Evolutionary conservation across 2,797 vertebrate species (phyloP).

Genomic region (Mergus octosetaceus): DNA sequence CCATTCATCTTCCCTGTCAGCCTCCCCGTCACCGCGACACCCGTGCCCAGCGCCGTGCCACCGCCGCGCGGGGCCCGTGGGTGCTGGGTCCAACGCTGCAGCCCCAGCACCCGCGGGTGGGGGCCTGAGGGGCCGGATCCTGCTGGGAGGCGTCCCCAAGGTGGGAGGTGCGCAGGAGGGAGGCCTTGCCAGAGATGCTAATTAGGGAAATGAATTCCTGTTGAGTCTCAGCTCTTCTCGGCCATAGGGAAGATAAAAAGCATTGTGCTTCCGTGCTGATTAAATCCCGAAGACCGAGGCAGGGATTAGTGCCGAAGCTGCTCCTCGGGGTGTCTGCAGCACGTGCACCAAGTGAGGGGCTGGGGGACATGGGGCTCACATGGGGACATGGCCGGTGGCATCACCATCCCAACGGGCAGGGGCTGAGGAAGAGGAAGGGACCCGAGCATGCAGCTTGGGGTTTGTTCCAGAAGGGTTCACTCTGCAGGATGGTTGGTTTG

Average conservation of each 20-base stretch:
- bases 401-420: fast-evolving
- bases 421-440: neutral
- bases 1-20: conserved; percentile 83
- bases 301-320: neutral
- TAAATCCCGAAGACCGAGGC: conserved; percentile 15
- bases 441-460: neutral
- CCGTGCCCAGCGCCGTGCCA: neutral
- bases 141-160: neutral
- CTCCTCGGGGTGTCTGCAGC: neutral
- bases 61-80: neutral
- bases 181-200: conserved; percentile 25
- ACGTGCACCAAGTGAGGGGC: fast-evolving
- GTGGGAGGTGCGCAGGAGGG: neutral
- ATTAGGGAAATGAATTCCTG: conserved; percentile 71
- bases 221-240: conserved; percentile 5
- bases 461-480: neutral
- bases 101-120: neutral
- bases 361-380: neutral
- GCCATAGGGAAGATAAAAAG: neutral
- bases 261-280: conserved; percentile 2
- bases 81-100: neutral
- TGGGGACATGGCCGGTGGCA: fast-evolving
- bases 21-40: fast-evolving
- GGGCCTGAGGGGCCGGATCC: neutral
- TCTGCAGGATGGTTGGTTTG: neutral